A percentile compares a stretch with the other conserved stretches of the same genome.
phyloP scores from a whole-genome alignment of 2,888 invertebrate genomes.

The Yponomeuta plumbellus region DNA sequence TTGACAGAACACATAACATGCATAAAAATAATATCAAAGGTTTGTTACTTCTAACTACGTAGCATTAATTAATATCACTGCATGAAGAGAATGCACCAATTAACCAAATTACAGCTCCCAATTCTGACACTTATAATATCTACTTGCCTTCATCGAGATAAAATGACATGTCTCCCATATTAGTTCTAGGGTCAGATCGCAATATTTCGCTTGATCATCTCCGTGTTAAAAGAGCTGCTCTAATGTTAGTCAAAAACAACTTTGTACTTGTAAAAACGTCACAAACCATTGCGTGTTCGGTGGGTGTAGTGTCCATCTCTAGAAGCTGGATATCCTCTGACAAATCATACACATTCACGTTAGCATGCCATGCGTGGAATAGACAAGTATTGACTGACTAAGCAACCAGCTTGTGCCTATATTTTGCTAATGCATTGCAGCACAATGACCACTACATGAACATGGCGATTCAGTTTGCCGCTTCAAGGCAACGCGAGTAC shows the following conservation, averaged over 20 bases:
- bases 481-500: too few relatives aligned
- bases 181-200: too few relatives aligned
- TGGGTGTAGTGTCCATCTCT: constrained; percentile 66
- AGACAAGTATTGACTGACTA: constrained; percentile 28
- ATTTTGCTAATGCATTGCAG: too few relatives aligned
- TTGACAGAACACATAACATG: background rate
- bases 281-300: constrained; percentile 67
- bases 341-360: constrained; percentile 68
- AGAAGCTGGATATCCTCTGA: constrained; percentile 75
- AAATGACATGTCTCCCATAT: too few relatives aligned
- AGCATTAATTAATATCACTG: background rate
- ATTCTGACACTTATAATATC: too few relatives aligned
- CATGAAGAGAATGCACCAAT: background rate
- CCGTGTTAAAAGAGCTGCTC: background rate
- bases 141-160: too few relatives aligned
- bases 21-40: background rate
- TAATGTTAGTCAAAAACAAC: background rate
- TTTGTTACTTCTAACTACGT: background rate
- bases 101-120: background rate
- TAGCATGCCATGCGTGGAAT: constrained; percentile 69
- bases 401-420: background rate
- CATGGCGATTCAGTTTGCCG: too few relatives aligned
- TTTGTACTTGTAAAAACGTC: constrained; percentile 38
- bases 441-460: too few relatives aligned
- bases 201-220: too few relatives aligned